Evolutionary conservation across 2,113 vertebrate species (phyloP), one percentile per base, ranked within the genome.

Genomic region (Tetrao urogallus): DNA sequence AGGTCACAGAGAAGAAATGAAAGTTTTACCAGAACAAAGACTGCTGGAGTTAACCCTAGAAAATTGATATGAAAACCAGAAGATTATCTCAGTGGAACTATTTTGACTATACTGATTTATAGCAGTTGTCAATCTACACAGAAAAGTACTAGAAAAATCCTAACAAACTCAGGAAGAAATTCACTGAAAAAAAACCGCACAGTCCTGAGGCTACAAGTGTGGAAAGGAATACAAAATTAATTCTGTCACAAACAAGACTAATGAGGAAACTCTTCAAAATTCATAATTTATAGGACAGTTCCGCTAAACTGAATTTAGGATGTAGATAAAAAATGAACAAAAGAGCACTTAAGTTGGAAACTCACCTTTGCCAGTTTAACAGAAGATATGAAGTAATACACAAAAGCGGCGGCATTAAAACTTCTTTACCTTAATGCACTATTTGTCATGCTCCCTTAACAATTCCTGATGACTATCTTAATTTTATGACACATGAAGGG

Each of bases 251-350:
- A 78, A 60, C 18, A 43, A 84, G 74, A 67, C 24, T 86, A 86
- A 94, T 34, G 27, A 89, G 65, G 52, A 57, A 90, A 82, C 92
- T 82, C 54, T 75, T 93, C 48, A 38, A 83, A 91, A 43, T 21
- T 50, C 45, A 48, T 30, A 79, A 19, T 40, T 87, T 79, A 30
- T 11, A 82, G 34, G 21, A 66, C 2, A 80, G 54, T 8, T 14
- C 40, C 3, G 1, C 47, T 76, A 69, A 87, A 83, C 64, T 85
- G 58, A 77, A 82, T 42, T 79, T 57, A 86, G 8, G 14, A 34
- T 52, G 40, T 7, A 66, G 42, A 71, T 5, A 42, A 89, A 87
- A 87, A 89, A 89, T 8, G 5, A 70, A 13, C 6, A 3, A 38
- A 82, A 71, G 42, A 75, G 24, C 67, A 72, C 32, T 10, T 79